Conservation (phyloP, 2,113 vertebrate species). For the Ageneiosus marmoratus region DNA sequence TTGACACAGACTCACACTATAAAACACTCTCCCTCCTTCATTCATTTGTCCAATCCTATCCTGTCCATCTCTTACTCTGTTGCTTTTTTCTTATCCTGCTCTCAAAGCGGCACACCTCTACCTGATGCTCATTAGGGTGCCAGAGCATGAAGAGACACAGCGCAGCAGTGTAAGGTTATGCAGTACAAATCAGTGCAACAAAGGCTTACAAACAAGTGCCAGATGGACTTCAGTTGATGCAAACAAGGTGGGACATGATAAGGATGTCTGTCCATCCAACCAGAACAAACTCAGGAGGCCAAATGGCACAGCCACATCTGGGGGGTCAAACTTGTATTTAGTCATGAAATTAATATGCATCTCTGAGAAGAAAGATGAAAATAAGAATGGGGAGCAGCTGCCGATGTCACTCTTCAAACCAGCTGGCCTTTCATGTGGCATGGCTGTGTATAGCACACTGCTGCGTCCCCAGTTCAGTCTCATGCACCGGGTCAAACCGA, state of each 20-base stretch:
- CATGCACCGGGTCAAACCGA: constrained; percentile 30
- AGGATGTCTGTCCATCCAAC: background rate
- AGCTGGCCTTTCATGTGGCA: constrained; percentile 45
- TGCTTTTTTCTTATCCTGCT: background rate
- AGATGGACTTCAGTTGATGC: constrained; percentile 5
- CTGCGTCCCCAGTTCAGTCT: constrained; percentile 7
- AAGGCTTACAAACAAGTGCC: constrained; percentile 20
- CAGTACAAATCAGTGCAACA: constrained; percentile 16
- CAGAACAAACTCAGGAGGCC: constrained; percentile 11
- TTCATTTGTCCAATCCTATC: background rate
- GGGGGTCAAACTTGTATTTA: background rate
- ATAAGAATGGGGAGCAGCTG: constrained; percentile 67
- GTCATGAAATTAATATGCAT: background rate
- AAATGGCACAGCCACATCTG: constrained; percentile 15
- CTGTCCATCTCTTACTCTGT: background rate
- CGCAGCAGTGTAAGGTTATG: constrained; percentile 13
- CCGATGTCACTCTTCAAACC: constrained; percentile 58
- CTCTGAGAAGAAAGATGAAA: constrained; percentile 34
- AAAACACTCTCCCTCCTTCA: constrained; percentile 7
- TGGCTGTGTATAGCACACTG: constrained; percentile 63
- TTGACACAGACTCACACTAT: background rate
- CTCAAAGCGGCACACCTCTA: background rate
- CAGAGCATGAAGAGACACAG: background rate
- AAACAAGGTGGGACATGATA: constrained; percentile 8
- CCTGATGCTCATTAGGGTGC: background rate